A percentile compares a stretch with the other conserved stretches of the same genome.
Evolutionary conservation across 2,113 vertebrate species (phyloP).

Genomic region (Empidonax alnorum): DNA sequence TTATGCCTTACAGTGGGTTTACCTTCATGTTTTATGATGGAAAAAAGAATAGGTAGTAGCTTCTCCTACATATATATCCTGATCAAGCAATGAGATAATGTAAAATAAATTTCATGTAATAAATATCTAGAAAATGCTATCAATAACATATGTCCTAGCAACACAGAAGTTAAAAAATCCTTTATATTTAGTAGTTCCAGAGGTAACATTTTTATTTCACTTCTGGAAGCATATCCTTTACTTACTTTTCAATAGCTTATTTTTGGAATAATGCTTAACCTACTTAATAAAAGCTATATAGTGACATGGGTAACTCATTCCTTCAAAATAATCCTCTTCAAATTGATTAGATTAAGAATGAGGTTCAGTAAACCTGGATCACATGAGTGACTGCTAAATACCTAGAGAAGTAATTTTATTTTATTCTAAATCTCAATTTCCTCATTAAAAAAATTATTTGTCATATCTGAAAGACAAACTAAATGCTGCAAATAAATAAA

Average conservation of each 20-base stretch:
- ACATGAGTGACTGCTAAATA: background rate
- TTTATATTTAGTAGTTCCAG: background rate
- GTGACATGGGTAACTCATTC: background rate
- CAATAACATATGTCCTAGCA: background rate
- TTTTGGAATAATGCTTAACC: background rate
- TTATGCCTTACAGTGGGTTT: background rate
- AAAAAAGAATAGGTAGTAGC: background rate
- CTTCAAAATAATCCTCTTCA: background rate
- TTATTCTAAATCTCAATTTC: background rate
- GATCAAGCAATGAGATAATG: background rate
- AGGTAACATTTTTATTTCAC: background rate
- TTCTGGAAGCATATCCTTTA: background rate
- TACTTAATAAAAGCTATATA: background rate
- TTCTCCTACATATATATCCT: background rate
- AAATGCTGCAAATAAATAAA: background rate
- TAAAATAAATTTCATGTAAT: background rate
- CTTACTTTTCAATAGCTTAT: background rate
- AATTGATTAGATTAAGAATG: background rate
- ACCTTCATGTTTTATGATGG: background rate
- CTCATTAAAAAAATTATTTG: background rate
- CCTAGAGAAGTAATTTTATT: background rate
- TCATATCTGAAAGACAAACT: background rate
- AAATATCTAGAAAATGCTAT: background rate
- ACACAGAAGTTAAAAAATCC: background rate
- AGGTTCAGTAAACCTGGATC: background rate